Base-by-base conservation (phyloP, 35 echinoderm and acorn worm genomes). In the Antedon bifida region DNA sequence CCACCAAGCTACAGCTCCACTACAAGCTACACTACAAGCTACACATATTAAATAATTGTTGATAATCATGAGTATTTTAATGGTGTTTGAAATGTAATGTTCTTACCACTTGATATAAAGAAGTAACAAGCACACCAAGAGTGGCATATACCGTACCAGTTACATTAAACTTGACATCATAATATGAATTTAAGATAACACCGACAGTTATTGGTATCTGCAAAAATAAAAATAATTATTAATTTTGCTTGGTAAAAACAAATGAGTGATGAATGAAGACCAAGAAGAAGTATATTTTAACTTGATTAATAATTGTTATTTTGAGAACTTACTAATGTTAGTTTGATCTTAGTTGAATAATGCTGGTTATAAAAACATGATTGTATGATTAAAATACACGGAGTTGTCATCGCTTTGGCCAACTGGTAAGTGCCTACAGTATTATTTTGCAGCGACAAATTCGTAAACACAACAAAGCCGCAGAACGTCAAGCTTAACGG, bases 51-150 rank as follows among this genome's bases (percentile, higher is more conserved):
- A n/a, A n/a, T n/a, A n/a, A n/a, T n/a, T n/a, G n/a, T n/a, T n/a
- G 38, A 4, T 42, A 42, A 42, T 7, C 14, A 7, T 14, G 4
- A 42, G 5, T 42, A 42, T 42, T 42, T 42, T 42, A 7, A 14
- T 42, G 14, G 38, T 14, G 14, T 42, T 42, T 42, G 5, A 3
- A 33, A n/a, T n/a, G 23, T 33, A 31, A 30, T 83, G 5, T 17
- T 90, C 89, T 89, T 92, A 97, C 94, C 87, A 97, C 94, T 92
- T 97, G 94, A 73, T 97, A 97, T 0, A 92, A 46, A 5, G 94
- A 97, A 30, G 94, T 97, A 5, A 96, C 94, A 29, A 97, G 55
- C 5, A 97, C 90, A 1, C 94, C 94, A 19, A 87, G 29, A 5
- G 75, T 84, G 32, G 94, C 94, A 92, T 88, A 97, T 32, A 92